Percentiles rank a stretch among this genome's conserved stretches.
Evolutionary conservation across 2,888 invertebrate genomes (phyloP).

Genomic region (Eupithecia tripunctaria): DNA sequence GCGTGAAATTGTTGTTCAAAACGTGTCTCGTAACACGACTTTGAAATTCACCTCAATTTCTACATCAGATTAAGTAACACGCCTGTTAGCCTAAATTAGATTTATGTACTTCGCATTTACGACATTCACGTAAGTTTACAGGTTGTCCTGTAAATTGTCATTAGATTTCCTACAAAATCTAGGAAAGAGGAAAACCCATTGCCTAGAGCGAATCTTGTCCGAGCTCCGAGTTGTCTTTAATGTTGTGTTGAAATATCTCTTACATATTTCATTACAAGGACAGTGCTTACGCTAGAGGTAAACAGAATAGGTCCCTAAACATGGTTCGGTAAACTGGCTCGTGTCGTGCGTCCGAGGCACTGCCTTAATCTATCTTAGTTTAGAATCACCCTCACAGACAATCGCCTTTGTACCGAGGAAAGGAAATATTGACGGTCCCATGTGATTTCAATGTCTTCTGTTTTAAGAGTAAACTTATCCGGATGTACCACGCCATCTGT

Average conservation of each 20-base stretch:
- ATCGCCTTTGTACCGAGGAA: constrained; percentile 72
- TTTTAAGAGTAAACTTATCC: constrained; percentile 83
- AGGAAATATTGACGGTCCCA: constrained; percentile 80
- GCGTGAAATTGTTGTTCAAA: constrained; percentile 47
- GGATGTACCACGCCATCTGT: constrained; percentile 75
- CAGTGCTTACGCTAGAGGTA: constrained; percentile 41
- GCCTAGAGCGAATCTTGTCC: constrained; percentile 10
- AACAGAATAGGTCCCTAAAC: constrained; percentile 56
- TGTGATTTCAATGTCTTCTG: constrained; percentile 80
- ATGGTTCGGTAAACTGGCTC: constrained; percentile 56
- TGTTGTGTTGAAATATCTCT: constrained; percentile 25
- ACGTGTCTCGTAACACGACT: constrained; percentile 33
- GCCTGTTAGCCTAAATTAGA: constrained; percentile 33
- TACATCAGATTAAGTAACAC: constrained; percentile 39
- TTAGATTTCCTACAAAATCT: constrained; percentile 32
- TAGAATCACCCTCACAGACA: constrained; percentile 65
- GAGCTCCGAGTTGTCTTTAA: constrained; percentile 15
- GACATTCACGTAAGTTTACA: constrained; percentile 31
- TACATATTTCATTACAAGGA: constrained; percentile 25
- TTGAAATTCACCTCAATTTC: constrained; percentile 43
- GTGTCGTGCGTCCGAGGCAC: constrained; percentile 57
- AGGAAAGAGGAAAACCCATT: constrained; percentile 25
- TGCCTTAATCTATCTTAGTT: constrained; percentile 77
- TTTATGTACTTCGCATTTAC: constrained; percentile 32
- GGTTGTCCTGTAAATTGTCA: no score